phyloP scores from a whole-genome alignment of 2,888 invertebrate genomes.

The Onthophagus sagittarius region DNA sequence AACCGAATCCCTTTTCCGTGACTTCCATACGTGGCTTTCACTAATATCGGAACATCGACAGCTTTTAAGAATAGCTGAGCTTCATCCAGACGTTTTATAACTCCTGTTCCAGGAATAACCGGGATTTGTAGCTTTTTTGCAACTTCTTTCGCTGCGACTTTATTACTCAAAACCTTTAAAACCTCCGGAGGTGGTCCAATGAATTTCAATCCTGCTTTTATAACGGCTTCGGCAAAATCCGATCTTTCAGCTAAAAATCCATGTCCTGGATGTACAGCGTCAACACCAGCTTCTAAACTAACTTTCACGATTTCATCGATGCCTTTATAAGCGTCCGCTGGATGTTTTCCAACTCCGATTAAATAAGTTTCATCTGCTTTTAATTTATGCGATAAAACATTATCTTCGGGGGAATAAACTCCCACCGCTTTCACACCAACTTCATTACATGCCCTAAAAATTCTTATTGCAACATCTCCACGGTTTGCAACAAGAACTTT shows the following conservation, averaged over 20 bases:
- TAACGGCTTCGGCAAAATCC: conserved; percentile 1
- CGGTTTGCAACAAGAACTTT: conserved; percentile 5
- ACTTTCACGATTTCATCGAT: not conserved
- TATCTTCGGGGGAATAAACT: not conserved
- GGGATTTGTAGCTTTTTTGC: not conserved
- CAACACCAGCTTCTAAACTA: not conserved
- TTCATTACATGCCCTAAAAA: conserved; percentile 6
- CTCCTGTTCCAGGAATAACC: not conserved
- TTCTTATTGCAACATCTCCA: not conserved
- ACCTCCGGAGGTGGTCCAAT: conserved; percentile 2
- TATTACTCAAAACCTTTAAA: not conserved
- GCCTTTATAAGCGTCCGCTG: not conserved
- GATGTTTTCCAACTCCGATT: not conserved
- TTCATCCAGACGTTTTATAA: not conserved
- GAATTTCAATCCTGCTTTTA: not conserved
- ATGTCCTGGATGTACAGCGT: conserved; percentile 2
- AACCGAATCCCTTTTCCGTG: not conserved
- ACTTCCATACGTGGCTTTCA: not conserved
- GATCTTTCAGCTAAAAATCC: conserved; percentile 1
- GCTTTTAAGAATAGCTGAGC: not conserved
- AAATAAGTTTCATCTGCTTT: not conserved
- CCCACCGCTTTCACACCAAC: not conserved
- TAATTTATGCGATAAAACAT: not conserved
- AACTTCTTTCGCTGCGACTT: not conserved
- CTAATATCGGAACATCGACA: not conserved